Evolutionary conservation across 2,797 vertebrate genomes (phyloP), one percentile per base, ranked within the genome.

Genomic region (Antennarius maculatus): DNA sequence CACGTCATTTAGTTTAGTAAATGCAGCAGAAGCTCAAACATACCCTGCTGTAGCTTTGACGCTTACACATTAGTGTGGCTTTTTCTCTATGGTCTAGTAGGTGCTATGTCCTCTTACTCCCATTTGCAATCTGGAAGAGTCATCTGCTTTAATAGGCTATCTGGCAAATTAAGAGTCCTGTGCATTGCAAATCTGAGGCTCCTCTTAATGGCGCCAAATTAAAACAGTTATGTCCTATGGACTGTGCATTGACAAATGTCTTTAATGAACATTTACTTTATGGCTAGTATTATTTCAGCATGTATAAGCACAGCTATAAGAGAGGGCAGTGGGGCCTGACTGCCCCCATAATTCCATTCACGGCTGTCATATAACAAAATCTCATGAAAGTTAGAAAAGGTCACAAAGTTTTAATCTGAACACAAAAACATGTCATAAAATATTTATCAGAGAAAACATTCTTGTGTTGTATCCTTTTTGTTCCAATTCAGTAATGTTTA

Each of bases 261-360:
- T 92, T 91, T 94, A 92, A 94, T 94, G 89, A 94, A 92, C 87
- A 85, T 85, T 89, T 91, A 86, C 89, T 94, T 94, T 92, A 93
- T 91, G 87, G 77, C 80, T 67, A 64, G 82, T 91, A 89, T 92
- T 93, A 92, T 90, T 90, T 92, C 87, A 90, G 86, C 82, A 77
- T 85, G 83, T 90, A 82, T 88, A 90, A 91, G 85, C 89, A 66
- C 80, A 78, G 82, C 80, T 75, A 80, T 63, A 69, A 83, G 84
- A 69, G 88, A 85, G 80, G 71, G 77, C 88, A 85, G 80, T 73
- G 78, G 85, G 81, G 79, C 74, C 78, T 71, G 69, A 77, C 77
- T 75, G 23, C 49, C 69, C 79, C 73, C 62, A 58, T 88, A 63
- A 81, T 81, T 76, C 57, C 47, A 65, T 63, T 72, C 66, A 23